These are phyloP conservation scores for Propithecus perrieri DNA, from an alignment of 2,797 vertebrate species.

Conservation along the genomic window DNA sequence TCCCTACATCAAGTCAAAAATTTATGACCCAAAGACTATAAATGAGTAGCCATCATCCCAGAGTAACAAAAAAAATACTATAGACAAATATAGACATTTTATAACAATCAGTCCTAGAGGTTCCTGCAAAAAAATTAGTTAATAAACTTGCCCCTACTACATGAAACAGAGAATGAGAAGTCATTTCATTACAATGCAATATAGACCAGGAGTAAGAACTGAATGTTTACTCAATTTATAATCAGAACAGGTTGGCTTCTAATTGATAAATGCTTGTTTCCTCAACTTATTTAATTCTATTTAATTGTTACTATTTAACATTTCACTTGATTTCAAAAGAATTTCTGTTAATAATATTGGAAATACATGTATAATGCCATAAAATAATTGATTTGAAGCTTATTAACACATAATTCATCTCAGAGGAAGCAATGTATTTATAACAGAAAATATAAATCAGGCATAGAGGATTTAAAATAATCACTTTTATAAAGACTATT, in stretches of 20 bases:
- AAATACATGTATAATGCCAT: constrained; percentile 58
- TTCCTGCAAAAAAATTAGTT: neutral
- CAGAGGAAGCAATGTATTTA: constrained; percentile 86
- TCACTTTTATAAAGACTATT: constrained; percentile 82
- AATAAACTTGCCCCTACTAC: neutral
- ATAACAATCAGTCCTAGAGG: neutral
- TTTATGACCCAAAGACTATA: neutral
- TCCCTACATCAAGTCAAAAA: neutral
- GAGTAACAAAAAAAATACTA: neutral
- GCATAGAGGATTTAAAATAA: constrained; percentile 79
- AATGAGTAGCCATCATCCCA: neutral
- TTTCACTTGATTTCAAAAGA: constrained; percentile 57
- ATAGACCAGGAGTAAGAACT: neutral
- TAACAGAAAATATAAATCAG: constrained; percentile 85
- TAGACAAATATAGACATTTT: neutral
- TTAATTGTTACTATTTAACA: constrained; percentile 72
- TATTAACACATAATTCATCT: constrained; percentile 85
- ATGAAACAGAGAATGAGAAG: constrained; percentile 2
- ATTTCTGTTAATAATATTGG: constrained; percentile 72
- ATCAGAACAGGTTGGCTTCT: neutral
- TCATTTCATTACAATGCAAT: neutral
- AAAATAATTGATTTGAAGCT: constrained; percentile 65
- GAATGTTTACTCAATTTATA: constrained; percentile 24
- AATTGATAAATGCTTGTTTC: constrained; percentile 64
- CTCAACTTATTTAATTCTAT: constrained; percentile 69